phyloP scores from a whole-genome alignment of 2,888 invertebrate species.

The Amorpha juglandis region DNA sequence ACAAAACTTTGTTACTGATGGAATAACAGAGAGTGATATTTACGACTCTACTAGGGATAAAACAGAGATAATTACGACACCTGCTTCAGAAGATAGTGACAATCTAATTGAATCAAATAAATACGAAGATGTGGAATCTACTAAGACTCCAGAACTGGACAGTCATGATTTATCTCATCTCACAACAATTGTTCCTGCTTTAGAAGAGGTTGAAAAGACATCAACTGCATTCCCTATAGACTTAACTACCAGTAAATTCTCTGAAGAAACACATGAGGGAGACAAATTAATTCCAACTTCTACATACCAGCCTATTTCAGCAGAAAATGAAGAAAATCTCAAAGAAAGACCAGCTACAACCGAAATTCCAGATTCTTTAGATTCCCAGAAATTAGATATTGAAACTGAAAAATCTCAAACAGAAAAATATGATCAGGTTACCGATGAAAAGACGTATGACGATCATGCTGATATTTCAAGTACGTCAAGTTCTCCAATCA shows the following conservation, averaged over 20 bases:
- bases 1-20: conserved; percentile 40
- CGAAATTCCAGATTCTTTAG: not conserved
- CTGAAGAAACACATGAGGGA: conserved; percentile 26
- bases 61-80: not conserved
- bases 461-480: conserved; percentile 3
- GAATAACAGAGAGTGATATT: conserved; percentile 34
- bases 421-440: conserved; percentile 2
- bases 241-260: conserved; percentile 13
- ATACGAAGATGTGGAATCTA: not conserved
- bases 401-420: conserved; percentile 7
- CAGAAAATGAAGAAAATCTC: conserved; percentile 7
- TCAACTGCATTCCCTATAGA: not conserved
- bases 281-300: conserved; percentile 32
- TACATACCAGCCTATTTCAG: not conserved
- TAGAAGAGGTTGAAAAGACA: conserved; percentile 19
- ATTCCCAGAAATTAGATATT: not conserved
- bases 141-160: not conserved
- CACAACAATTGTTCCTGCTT: conserved; percentile 28
- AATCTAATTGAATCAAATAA: not conserved
- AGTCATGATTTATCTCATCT: conserved; percentile 4
- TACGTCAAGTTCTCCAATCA: not conserved
- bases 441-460: conserved; percentile 3
- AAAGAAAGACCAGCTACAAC: conserved; percentile 27
- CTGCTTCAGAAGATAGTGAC: not conserved
- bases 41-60: conserved; percentile 31